Conservation (phyloP, 2,797 vertebrate genomes). For the Caiman crocodilus region DNA sequence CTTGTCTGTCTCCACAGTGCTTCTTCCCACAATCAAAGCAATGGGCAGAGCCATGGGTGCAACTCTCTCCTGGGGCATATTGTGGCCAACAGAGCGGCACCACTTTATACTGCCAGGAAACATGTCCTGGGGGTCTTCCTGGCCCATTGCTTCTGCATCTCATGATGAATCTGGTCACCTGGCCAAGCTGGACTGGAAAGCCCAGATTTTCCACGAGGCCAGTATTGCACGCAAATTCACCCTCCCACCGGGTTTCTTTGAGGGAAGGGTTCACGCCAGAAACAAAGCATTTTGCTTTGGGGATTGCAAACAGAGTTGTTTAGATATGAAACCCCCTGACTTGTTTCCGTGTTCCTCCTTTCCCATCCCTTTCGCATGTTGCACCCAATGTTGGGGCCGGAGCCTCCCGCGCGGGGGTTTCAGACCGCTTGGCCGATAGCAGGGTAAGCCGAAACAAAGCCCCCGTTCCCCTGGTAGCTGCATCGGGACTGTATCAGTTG, state of each 20-base stretch:
- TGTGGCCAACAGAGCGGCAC: background rate
- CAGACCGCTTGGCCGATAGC: too few relatives aligned
- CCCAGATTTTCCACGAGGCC: background rate
- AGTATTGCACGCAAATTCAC: background rate
- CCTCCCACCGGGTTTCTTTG: background rate
- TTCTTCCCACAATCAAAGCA: background rate
- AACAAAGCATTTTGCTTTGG: background rate
- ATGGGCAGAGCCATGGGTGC: background rate
- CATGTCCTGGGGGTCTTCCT: too few relatives aligned
- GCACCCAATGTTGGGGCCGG: background rate
- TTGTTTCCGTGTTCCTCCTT: background rate
- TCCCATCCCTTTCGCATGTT: background rate
- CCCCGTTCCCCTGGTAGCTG: background rate
- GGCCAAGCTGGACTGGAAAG: background rate
- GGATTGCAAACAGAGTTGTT: background rate
- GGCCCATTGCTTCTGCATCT: background rate
- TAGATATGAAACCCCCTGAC: background rate
- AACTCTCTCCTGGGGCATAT: background rate
- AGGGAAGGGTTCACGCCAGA: background rate
- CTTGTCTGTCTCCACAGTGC: background rate
- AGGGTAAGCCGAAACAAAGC: background rate
- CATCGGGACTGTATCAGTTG: background rate
- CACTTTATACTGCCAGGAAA: too few relatives aligned
- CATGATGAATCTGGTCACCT: background rate
- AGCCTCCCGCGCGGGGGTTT: background rate